A percentile compares a stretch with the other conserved stretches of the same genome.
Conservation (phyloP, 2,888 invertebrate genomes). For the Drosophila nigritarsus region DNA sequence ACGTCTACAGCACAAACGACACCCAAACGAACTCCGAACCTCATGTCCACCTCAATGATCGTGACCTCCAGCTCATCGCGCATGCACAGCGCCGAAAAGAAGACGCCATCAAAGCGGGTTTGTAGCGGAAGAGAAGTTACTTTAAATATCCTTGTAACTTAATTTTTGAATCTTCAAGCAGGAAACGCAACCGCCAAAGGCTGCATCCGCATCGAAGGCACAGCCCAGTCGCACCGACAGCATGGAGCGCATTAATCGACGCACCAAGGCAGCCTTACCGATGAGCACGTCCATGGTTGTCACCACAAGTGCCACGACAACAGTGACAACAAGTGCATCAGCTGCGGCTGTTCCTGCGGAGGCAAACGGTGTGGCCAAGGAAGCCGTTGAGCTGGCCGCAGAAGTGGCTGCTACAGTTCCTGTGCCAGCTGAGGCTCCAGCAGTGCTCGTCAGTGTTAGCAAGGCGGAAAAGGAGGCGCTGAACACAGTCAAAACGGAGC, state of each 20-base stretch:
- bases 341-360: constrained; percentile 23
- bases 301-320: constrained; percentile 29
- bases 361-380: constrained; percentile 61
- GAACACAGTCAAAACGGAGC: constrained; percentile 83
- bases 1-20: constrained; percentile 84
- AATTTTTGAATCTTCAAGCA: constrained; percentile 14
- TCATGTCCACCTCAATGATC: constrained; percentile 83
- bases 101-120: constrained; percentile 83
- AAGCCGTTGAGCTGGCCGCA: constrained; percentile 19
- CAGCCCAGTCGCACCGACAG: constrained; percentile 64
- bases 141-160: background rate
- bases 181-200: constrained; percentile 71
- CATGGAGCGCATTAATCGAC: constrained; percentile 66
- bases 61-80: constrained; percentile 82
- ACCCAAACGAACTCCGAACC: constrained; percentile 84
- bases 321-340: constrained; percentile 27
- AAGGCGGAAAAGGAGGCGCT: constrained; percentile 85
- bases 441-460: constrained; percentile 66
- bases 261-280: constrained; percentile 53
- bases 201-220: constrained; percentile 70
- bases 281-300: constrained; percentile 79
- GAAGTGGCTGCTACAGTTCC: constrained; percentile 36
- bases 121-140: background rate
- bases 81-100: constrained; percentile 82
- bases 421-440: constrained; percentile 12